Percentiles rank a stretch among this genome's conserved stretches.
phyloP scores from a whole-genome alignment of 2,113 vertebrate species.

The Vulpes lagopus region DNA sequence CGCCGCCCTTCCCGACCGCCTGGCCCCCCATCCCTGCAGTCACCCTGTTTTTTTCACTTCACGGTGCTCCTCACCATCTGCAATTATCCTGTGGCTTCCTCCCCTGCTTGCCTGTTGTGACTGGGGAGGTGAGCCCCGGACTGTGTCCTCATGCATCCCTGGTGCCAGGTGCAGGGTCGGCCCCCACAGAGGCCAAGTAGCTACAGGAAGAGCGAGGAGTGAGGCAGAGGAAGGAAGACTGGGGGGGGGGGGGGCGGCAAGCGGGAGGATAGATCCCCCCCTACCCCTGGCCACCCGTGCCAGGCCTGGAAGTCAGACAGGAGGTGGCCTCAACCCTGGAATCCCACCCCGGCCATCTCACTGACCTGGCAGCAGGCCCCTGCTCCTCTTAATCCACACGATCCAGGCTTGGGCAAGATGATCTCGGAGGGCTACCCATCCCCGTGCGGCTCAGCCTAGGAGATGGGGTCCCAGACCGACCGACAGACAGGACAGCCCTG shows the following conservation, averaged over 20 bases:
- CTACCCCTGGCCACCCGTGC: no score
- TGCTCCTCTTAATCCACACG: rapidly evolving
- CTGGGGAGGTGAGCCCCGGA: background rate
- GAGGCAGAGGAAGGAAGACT: background rate
- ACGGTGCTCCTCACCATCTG: background rate
- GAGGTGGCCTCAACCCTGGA: background rate
- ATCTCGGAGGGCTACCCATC: background rate
- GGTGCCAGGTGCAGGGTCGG: background rate
- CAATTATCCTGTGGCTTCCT: background rate
- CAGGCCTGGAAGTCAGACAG: background rate
- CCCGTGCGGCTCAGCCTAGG: background rate
- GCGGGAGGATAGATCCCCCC: background rate
- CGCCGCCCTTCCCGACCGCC: background rate
- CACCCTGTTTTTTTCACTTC: background rate
- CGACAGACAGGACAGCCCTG: background rate
- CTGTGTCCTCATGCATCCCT: background rate
- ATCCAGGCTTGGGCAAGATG: background rate
- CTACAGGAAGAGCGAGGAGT: background rate
- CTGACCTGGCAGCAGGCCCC: background rate
- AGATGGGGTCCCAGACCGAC: background rate
- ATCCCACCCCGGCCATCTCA: rapidly evolving
- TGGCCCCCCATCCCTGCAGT: rapidly evolving
- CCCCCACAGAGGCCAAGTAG: rapidly evolving
- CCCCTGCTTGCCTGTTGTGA: background rate
- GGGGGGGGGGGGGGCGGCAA: rapidly evolving